Percentiles rank a stretch among this genome's conserved stretches.
Conservation (phyloP, 2,113 vertebrate species). For the Mastomys natalensis region DNA sequence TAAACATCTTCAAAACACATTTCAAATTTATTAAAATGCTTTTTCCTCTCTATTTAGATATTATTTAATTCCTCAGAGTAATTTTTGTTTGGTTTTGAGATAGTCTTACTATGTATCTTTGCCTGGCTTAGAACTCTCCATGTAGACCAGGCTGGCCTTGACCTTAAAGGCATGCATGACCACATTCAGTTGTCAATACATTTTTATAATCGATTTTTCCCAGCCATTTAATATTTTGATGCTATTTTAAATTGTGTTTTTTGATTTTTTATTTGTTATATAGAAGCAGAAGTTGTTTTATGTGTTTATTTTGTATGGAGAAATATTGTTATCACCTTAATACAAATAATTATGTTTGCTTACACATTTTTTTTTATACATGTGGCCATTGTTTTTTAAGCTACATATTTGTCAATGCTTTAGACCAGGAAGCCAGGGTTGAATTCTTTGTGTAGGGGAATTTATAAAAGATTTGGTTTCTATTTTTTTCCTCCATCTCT, state of each 20-base stretch:
- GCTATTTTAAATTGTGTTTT: neutral
- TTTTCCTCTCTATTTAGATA: neutral
- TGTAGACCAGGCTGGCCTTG: neutral
- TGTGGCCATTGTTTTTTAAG: neutral
- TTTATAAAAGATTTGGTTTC: neutral
- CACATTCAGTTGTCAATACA: neutral
- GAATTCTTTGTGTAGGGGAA: neutral
- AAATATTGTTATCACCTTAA: neutral
- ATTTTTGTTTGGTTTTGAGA: neutral
- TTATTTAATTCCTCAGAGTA: neutral
- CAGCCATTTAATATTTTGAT: neutral
- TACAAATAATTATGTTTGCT: neutral
- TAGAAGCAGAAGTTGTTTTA: conserved; percentile 15
- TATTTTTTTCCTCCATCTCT: neutral
- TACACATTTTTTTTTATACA: neutral
- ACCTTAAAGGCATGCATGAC: neutral
- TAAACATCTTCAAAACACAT: neutral
- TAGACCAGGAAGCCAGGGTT: neutral
- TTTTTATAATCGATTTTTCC: conserved; percentile 23
- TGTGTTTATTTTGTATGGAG: neutral
- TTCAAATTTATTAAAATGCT: conserved; percentile 32
- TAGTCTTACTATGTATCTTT: neutral
- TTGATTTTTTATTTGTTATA: neutral
- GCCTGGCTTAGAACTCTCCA: neutral
- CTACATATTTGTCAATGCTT: neutral